These are phyloP conservation scores for Megaustenia siamemsis DNA, from an alignment of 2,888 invertebrate species.

Conservation along the genomic window DNA sequence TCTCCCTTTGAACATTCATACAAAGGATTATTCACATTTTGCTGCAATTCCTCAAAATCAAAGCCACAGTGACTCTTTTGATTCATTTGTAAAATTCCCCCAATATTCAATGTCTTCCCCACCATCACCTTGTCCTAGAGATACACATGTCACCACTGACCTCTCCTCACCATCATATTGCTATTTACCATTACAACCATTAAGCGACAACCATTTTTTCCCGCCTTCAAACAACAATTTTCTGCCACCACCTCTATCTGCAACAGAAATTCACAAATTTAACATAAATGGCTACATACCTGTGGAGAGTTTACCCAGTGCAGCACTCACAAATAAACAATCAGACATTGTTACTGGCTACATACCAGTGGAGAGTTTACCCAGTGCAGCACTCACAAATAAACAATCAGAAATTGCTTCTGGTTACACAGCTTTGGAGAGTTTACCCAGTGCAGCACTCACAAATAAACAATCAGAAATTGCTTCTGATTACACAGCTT, in stretches of 20 bases:
- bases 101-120: background rate
- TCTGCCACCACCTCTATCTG: background rate
- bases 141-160: background rate
- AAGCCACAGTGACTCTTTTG: background rate
- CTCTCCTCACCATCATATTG: background rate
- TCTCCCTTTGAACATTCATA: background rate
- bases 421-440: too few species aligned
- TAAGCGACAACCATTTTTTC: background rate
- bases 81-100: constrained; percentile 7
- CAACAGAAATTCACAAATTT: background rate
- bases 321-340: too few species aligned
- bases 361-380: too few species aligned
- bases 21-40: background rate
- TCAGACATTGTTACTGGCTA: too few species aligned
- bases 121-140: constrained; percentile 35
- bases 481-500: constrained; percentile 15
- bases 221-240: background rate
- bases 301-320: background rate
- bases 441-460: background rate
- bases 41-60: background rate
- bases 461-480: too few species aligned
- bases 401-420: too few species aligned
- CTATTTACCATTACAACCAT: background rate
- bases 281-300: constrained; percentile 6
- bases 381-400: too few species aligned